A percentile compares a stretch with the other conserved stretches of the same genome.
Evolutionary conservation across 2,797 vertebrate species (phyloP).

Genomic region (Sarcoramphus papa): DNA sequence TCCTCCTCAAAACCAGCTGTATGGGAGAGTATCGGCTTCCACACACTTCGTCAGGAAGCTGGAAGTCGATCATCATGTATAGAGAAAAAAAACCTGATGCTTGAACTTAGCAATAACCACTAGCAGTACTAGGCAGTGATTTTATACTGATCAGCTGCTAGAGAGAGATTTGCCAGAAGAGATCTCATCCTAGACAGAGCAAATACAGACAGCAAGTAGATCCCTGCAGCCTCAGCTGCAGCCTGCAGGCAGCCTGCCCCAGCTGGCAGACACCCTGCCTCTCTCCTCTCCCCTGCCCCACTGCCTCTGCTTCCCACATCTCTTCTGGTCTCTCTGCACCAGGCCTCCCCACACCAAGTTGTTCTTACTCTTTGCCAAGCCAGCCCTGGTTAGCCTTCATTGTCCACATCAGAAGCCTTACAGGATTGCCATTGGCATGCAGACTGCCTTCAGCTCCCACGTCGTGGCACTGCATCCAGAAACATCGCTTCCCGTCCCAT

Average conservation of each 20-base stretch:
- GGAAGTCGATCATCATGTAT: fast-evolving
- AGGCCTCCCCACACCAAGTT: background rate
- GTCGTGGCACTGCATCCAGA: fast-evolving
- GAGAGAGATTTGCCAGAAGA: background rate
- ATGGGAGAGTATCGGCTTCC: background rate
- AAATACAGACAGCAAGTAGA: background rate
- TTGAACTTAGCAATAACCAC: background rate
- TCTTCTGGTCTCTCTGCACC: background rate
- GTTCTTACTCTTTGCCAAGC: background rate
- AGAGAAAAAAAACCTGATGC: background rate
- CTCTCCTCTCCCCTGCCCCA: background rate
- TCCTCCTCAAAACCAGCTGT: background rate
- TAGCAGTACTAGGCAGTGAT: background rate
- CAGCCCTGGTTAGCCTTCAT: background rate
- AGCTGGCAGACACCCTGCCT: too few species aligned
- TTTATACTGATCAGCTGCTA: background rate
- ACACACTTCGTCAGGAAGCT: background rate
- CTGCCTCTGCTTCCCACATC: fast-evolving
- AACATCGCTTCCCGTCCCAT: background rate
- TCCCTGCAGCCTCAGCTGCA: background rate
- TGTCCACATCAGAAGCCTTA: background rate
- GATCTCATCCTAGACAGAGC: background rate
- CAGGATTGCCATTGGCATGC: background rate
- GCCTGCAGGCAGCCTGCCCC: background rate
- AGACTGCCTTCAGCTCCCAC: background rate